phyloP scores from a whole-genome alignment of 1,140 invertebrate genomes.

The Bombyx mori region ASM3026992v2 NC_085120.1:12707501-12708000 shows the following conservation, averaged over 20 bases:
- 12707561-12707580: too few species aligned
- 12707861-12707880: slow-evolving; percentile 36
- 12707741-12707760: slow-evolving; percentile 63
- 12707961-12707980: slow-evolving; percentile 68
- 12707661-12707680: slow-evolving; percentile 46
- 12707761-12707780: slow-evolving; percentile 57
- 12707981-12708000: slow-evolving; percentile 66
- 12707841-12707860: slow-evolving; percentile 19
- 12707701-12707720: slow-evolving; percentile 53
- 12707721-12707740: slow-evolving; percentile 70
- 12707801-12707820: slow-evolving; percentile 30
- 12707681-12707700: slow-evolving; percentile 39
- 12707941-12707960: slow-evolving; percentile 68
- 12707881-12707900: slow-evolving; percentile 66
- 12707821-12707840: slow-evolving; percentile 26
- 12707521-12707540: too few species aligned
- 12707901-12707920: slow-evolving; percentile 70
- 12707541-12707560: too few species aligned
- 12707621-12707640: slow-evolving; percentile 51
- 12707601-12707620: slow-evolving; percentile 13
- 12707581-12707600: too few species aligned
- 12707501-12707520: too few species aligned
- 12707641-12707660: slow-evolving; percentile 37
- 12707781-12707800: slow-evolving; percentile 67
- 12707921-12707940: slow-evolving; percentile 64